A percentile compares a stretch with the other conserved stretches of the same genome.
Evolutionary conservation across 2,797 vertebrate species (phyloP).

Genomic region (Harpagifer antarcticus): DNA sequence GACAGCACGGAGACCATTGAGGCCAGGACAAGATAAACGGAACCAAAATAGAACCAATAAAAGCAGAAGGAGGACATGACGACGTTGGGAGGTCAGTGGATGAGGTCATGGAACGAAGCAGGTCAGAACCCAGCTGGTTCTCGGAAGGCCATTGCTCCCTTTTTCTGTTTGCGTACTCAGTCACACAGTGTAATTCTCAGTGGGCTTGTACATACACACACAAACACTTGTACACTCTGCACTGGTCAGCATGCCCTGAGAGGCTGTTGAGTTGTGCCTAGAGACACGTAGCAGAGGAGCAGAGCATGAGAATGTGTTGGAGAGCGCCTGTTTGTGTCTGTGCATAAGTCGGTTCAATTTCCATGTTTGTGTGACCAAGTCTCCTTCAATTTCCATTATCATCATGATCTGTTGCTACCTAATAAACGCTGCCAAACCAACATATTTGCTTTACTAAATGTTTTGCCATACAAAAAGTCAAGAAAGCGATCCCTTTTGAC

Average conservation of each 20-base stretch:
- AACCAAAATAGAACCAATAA: too few species aligned
- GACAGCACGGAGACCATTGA: constrained; percentile 1
- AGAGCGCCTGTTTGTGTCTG: constrained; percentile 5
- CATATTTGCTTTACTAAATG: not conserved
- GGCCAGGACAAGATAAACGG: too few species aligned
- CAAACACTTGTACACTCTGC: constrained; percentile 11
- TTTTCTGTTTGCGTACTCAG: constrained; percentile 45
- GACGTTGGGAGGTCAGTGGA: constrained; percentile 31
- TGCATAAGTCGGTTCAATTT: constrained; percentile 12
- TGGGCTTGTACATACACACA: constrained; percentile 32
- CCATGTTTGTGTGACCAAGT: constrained; percentile 12
- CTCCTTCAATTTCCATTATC: not conserved
- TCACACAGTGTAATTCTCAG: constrained; percentile 51
- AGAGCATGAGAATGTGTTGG: constrained; percentile 82
- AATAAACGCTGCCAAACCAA: not conserved
- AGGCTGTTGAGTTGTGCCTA: constrained; percentile 66
- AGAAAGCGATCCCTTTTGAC: not conserved
- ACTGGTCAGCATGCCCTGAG: constrained; percentile 38
- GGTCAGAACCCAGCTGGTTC: constrained; percentile 69
- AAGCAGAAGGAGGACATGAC: constrained; percentile 21
- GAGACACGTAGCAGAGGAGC: constrained; percentile 75
- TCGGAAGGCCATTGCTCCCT: constrained; percentile 73
- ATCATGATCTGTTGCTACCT: not conserved
- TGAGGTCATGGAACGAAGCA: constrained; percentile 63
- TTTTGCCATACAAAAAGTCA: not conserved